Base-by-base conservation (phyloP, 1,140 invertebrate genomes). In the Zaprionus ornatus region DNA sequence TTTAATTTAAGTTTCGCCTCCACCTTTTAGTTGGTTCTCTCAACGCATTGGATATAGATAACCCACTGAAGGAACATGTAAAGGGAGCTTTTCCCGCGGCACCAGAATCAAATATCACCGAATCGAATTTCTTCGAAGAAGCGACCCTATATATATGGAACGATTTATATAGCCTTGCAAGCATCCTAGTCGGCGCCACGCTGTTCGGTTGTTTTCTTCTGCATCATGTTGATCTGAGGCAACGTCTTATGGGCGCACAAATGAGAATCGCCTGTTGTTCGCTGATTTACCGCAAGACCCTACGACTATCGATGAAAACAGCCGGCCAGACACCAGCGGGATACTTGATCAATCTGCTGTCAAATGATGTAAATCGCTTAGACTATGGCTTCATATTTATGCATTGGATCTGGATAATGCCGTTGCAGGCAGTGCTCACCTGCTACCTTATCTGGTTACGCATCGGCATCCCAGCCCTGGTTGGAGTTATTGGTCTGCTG, bases 311-410 rank as follows among this genome's bases (percentile, higher is more conserved):
- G 66, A 95, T 95, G 93, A 93, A 93, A 55, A 94, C 97, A 0
- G 83, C 97, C 15, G 95, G 95, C 0, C 93, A 96, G 79, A 96
- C 96, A 1, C 96, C 96, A 1, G 95, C 95, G 2, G 97, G 97
- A 0, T 97, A 97, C 93, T 94, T 98, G 35, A 96, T 98, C 3
- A 98, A 98, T 93, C 92, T 98, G 13, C 92, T 98, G 62, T 97
- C 97, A 1, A 98, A 98, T 82, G 97, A 98, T 87, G 93, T 96
- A 1, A 94, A 94, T 83, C 93, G 95, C 4, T 95, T 96, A 62
- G 95, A 96, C 80, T 93, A 93, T 76, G 93, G 94, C 0, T 93
- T 95, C 29, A 92, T 95, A 74, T 95, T 94, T 78, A 84, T 96
- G 27, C 95, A 96, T 84, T 94, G 94, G 81, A 79, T 96, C 4